Percentiles rank a stretch among this genome's conserved stretches.
These are phyloP conservation scores for Petromus typicus DNA, from an alignment of 2,113 vertebrate genomes.

Conservation along the genomic window DNA sequence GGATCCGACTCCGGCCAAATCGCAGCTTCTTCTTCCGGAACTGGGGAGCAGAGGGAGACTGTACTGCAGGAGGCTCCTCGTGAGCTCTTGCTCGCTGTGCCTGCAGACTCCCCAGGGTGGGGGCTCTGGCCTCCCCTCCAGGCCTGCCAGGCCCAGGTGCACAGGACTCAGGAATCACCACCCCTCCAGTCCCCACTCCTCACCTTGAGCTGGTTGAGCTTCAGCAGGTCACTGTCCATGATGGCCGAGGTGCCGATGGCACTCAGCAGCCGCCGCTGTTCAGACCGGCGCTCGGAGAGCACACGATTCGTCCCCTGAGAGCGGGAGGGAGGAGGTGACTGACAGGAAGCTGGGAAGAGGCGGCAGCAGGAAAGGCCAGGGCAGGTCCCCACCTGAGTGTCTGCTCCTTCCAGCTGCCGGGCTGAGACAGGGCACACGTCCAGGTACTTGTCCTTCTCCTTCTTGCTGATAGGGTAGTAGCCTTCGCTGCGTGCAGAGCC, in stretches of 20 bases:
- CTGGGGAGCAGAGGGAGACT: conserved; percentile 78
- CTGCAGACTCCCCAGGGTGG: background rate
- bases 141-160: no score
- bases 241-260: conserved; percentile 93
- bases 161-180: background rate
- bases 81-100: background rate
- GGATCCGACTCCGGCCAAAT: conserved; percentile 95
- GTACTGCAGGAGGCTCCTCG: background rate
- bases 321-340: background rate
- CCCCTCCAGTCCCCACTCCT: background rate
- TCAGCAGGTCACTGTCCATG: conserved; percentile 94
- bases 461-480: conserved; percentile 96
- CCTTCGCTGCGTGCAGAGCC: conserved; percentile 95
- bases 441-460: conserved; percentile 95
- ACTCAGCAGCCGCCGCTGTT: conserved; percentile 94
- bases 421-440: conserved; percentile 92
- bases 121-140: background rate
- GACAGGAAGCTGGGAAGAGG: background rate
- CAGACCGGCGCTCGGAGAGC: conserved; percentile 93
- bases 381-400: conserved; percentile 87
- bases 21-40: conserved; percentile 97
- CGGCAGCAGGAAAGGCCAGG: rapidly evolving
- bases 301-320: conserved; percentile 91
- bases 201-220: conserved; percentile 97
- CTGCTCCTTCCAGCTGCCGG: conserved; percentile 89